Percentiles rank a stretch among this genome's conserved stretches.
These are phyloP conservation scores for Paramuricea clavata DNA, from an alignment of 92 coral and sea anemone species.

Conservation along the genomic window DNA sequence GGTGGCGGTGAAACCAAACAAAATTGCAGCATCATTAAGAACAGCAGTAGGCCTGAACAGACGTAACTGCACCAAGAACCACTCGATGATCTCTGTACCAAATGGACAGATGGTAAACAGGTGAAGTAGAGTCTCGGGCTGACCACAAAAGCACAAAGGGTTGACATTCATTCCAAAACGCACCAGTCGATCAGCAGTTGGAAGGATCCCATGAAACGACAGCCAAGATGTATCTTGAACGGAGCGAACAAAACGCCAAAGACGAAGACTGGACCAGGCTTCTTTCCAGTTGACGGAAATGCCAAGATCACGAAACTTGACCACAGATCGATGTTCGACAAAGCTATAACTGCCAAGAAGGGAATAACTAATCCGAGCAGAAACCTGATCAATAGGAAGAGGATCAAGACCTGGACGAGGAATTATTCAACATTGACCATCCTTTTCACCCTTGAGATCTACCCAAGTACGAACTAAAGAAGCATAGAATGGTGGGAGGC, in stretches of 20 bases:
- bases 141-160: background rate
- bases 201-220: background rate
- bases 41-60: background rate
- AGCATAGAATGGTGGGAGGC: slow-evolving; percentile 12
- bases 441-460: background rate
- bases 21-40: background rate
- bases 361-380: background rate
- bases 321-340: background rate
- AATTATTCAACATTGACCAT: background rate
- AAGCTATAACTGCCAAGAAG: background rate
- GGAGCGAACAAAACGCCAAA: background rate
- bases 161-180: background rate
- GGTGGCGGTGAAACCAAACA: background rate
- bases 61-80: background rate
- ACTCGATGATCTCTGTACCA: background rate
- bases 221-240: background rate
- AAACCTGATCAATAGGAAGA: background rate
- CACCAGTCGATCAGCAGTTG: background rate
- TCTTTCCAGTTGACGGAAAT: background rate
- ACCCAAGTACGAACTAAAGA: background rate
- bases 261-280: too few species aligned
- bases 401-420: background rate
- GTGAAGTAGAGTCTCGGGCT: background rate
- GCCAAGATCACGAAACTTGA: background rate
- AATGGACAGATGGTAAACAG: background rate